Evolutionary conservation across 2,797 vertebrate species (phyloP).

Genomic region (Rhynchotus rufescens): DNA sequence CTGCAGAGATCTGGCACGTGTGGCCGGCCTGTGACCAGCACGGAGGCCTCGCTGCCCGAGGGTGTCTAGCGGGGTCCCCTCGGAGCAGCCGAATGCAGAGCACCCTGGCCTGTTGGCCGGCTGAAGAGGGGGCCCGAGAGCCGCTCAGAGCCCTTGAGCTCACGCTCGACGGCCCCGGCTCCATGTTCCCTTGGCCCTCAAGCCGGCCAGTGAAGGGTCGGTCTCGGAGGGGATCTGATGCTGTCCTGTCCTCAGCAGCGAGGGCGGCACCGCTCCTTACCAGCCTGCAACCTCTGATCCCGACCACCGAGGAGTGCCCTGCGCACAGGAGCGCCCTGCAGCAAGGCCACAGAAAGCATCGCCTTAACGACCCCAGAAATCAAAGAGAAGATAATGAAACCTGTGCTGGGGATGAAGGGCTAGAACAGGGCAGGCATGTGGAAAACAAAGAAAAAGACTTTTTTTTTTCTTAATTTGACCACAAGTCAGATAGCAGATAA

Average conservation of each 20-base stretch:
- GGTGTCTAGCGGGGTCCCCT: neutral
- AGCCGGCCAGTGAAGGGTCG: neutral
- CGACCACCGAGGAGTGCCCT: no score
- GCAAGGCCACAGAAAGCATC: neutral
- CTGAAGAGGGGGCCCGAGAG: neutral
- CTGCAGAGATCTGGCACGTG: neutral
- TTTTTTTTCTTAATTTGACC: slow-evolving; percentile 8
- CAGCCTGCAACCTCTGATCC: no score
- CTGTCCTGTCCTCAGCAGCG: neutral
- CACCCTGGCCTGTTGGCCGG: neutral
- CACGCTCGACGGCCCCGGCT: neutral
- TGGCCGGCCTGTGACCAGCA: neutral
- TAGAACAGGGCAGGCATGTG: neutral
- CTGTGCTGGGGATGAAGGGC: neutral
- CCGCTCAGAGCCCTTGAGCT: neutral
- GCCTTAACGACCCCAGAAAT: neutral
- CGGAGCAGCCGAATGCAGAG: neutral
- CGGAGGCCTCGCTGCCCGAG: neutral
- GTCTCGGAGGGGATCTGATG: neutral
- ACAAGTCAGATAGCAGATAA: slow-evolving; percentile 63
- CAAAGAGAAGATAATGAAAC: slow-evolving; percentile 59
- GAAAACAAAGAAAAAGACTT: neutral
- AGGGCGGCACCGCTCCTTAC: neutral
- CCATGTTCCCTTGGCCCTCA: neutral
- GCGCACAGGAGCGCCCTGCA: neutral